Base-by-base conservation (phyloP, 2,888 invertebrate species). In the Euspilapteryx auroguttella region DNA sequence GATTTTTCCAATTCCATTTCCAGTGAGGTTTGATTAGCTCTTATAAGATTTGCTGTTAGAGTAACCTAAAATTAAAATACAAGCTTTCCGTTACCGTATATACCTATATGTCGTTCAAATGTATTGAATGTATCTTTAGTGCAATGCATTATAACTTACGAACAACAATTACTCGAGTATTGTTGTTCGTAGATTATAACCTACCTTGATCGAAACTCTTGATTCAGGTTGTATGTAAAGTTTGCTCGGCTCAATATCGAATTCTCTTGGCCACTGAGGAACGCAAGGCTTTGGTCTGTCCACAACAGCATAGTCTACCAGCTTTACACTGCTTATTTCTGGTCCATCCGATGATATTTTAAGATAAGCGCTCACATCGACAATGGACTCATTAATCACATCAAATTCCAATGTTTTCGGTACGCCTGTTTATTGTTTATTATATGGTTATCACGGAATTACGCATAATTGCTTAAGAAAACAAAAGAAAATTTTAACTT, bases 1-100 rank as follows among this genome's bases (percentile, higher is more conserved):
- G 80, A 76, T 31, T 80, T 78, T 49, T 81, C 80, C 45, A 83
- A 56, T 32, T 78, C 71, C 12, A 83, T 49, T 34, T 76, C 68
- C 4, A 84, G 42, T 2, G 49, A 53, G 0, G 75, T 76, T 27
- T 62, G 53, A 38, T 65, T 63, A 1, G 55, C 52, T 40, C 80
- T 55, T n/a, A 61, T 49, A 21, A 73, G 44, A 40, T 81, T 81
- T 0, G 82, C 76, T 3, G 66, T 73, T 24, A 83, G 49, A 7
- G 65, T 69, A 2, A 84, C 51, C 83, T 83, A 38, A n/a, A 51
- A 37, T 21, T 28, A 26, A 21, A 32, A 21, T 23, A 9, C 28
- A n/a, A n/a, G n/a, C n/a, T n/a, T n/a, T n/a, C n/a, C n/a, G n/a
- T n/a, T n/a, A n/a, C n/a, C n/a, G n/a, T n/a, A n/a, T n/a, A n/a